These are phyloP conservation scores for Percina caprodes DNA, from an alignment of 2,113 vertebrate species.

Conservation along the genomic window DNA sequence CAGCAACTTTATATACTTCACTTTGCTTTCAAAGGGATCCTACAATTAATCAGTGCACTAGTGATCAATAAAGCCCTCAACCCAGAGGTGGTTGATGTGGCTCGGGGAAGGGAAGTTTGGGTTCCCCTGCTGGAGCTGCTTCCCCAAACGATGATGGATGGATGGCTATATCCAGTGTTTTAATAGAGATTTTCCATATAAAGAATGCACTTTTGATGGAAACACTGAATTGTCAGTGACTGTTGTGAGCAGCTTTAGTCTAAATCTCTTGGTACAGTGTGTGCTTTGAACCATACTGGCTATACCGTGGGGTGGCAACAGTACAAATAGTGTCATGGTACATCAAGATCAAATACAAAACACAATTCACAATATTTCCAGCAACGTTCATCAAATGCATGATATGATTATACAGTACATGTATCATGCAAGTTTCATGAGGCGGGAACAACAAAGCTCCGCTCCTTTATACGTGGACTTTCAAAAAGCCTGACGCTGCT, in stretches of 20 bases:
- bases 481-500: constrained; percentile 17
- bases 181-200: too few relatives aligned
- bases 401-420: constrained; percentile 53
- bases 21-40: too few relatives aligned
- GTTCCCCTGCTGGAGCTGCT: too few relatives aligned
- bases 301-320: neutral
- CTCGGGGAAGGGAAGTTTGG: too few relatives aligned
- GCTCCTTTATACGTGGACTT: constrained; percentile 32
- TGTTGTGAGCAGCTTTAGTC: neutral
- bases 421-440: constrained; percentile 68
- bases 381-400: constrained; percentile 40
- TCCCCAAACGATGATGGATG: too few relatives aligned
- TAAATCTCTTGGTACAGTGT: neutral
- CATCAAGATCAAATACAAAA: neutral
- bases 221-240: neutral
- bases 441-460: constrained; percentile 27
- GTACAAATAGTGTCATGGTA: neutral
- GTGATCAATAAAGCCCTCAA: too few relatives aligned
- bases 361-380: constrained; percentile 45
- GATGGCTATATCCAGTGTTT: too few relatives aligned
- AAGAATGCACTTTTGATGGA: neutral
- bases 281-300: neutral
- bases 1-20: too few relatives aligned
- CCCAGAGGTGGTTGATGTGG: too few relatives aligned
- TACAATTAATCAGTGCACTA: too few relatives aligned